Evolutionary conservation across 2,888 invertebrate genomes (phyloP), one percentile per base, ranked within the genome.

Genomic region (Caenorhabditis sulstoni): DNA sequence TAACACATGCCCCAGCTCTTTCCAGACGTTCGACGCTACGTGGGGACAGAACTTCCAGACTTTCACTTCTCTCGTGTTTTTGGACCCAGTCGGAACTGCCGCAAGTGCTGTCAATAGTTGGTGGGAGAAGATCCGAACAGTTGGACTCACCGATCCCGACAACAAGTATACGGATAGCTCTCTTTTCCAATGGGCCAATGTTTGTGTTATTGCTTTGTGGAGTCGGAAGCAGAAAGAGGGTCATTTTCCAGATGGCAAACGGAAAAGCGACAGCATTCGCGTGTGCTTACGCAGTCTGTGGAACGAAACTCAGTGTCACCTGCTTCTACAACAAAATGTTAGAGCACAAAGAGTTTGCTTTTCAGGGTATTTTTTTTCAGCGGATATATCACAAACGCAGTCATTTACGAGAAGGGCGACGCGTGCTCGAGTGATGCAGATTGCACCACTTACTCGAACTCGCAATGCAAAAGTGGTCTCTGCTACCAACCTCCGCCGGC

Each of bases 341-440:
- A 1, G 59, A n/a, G n/a, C n/a, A n/a, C n/a, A n/a, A n/a, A n/a
- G n/a, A n/a, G n/a, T n/a, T n/a, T n/a, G n/a, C n/a, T n/a, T n/a
- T n/a, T n/a, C n/a, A n/a, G n/a, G n/a, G n/a, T n/a, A n/a, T n/a
- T 64, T 20, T 23, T 57, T 58, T 82, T 66, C 57, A 81, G 82
- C n/a, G 82, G 81, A 4, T 81, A 82, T 62, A 59, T 59, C 39
- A 57, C 82, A 11, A 70, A 71, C 37, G 49, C 67, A 11, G 45
- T 74, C 20, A 71, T 82, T 23, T 84, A 82, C 70, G 77, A 84
- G 39, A 68, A 73, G 16, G 83, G 83, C 41, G 39, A 14, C 14
- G 64, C 82, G 1, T 82, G 82, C 49, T 18, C 58, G 11, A 65
- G 47, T 11, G 74, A 77, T 22, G 47, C 81, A 8, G 79, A 82